Evolutionary conservation across 2,888 invertebrate genomes (phyloP).

Genomic region (Cheilosia pagana): DNA sequence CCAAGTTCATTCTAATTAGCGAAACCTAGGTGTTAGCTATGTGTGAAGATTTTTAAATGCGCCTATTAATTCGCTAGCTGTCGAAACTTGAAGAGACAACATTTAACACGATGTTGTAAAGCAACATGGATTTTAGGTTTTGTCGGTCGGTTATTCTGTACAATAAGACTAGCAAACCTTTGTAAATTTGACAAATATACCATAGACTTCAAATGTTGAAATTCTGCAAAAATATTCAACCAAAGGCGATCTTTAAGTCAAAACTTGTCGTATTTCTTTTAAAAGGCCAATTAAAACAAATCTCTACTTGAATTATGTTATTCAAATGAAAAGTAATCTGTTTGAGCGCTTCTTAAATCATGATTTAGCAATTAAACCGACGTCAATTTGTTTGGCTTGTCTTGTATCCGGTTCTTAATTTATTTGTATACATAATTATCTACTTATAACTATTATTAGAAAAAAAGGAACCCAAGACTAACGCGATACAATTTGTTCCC

Average conservation of each 20-base stretch:
- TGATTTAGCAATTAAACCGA: neutral
- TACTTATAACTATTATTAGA: neutral
- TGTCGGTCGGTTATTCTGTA: too few relatives aligned
- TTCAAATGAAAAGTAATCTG: neutral
- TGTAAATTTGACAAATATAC: too few relatives aligned
- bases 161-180: too few relatives aligned
- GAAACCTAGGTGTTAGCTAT: slow-evolving; percentile 5
- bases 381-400: neutral
- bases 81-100: too few relatives aligned
- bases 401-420: slow-evolving; percentile 14
- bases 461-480: slow-evolving; percentile 10
- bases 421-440: slow-evolving; percentile 5
- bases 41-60: slow-evolving; percentile 6
- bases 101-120: too few relatives aligned
- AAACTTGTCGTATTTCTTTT: neutral
- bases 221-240: neutral
- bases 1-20: slow-evolving; percentile 15
- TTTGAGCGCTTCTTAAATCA: too few relatives aligned
- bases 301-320: neutral
- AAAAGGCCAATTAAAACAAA: neutral
- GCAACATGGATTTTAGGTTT: too few relatives aligned
- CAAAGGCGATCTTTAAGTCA: neutral
- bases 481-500: neutral
- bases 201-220: neutral
- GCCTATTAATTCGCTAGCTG: neutral